Evolutionary conservation across 2,797 vertebrate species (phyloP), one percentile per base, ranked within the genome.

Genomic region (Muscicapa comitata): DNA sequence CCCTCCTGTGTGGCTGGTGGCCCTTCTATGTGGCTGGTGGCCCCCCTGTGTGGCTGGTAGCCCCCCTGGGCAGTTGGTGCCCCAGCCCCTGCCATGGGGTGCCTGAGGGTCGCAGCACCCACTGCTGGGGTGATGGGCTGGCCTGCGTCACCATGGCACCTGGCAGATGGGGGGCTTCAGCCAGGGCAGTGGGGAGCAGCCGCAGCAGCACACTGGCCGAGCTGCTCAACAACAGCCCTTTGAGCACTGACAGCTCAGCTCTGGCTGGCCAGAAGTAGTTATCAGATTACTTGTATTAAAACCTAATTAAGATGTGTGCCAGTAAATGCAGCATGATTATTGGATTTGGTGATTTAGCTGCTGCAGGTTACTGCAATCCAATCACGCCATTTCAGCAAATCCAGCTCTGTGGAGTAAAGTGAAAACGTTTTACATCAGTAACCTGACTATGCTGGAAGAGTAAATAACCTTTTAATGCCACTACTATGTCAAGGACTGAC

Each of bases 301-400:
- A 98, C 98, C 98, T 98, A 99, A 99, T 99, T 99, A 99, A 99
- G 98, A 98, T 98, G 97, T 98, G 98, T 98, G 98, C 98, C 98
- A 99, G 96, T 98, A 97, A 98, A 98, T 98, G 97, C 97, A 97
- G 97, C 94, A 58, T 96, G 97, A 98, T 98, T 99, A 98, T 98
- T 98, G 98, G 98, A 98, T 99, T 99, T 98, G 97, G 98, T 98
- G 98, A 97, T 98, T 98, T 98, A 98, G 98, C 98, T 98, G 97
- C 98, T 97, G 96, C 97, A 98, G 97, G 97, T 98, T 97, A 92
- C 94, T 95, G 96, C 97, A 97, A 97, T 97, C 97, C 98, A 96
- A 96, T 98, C 97, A 96, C 71, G 38, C 98, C 95, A 95, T 96
- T 96, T 95, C 95, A 90, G 94, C 94, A 96, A 92, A 88, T 94